phyloP scores from a whole-genome alignment of 2,797 vertebrate genomes.

The Megaceryle alcyon region DNA sequence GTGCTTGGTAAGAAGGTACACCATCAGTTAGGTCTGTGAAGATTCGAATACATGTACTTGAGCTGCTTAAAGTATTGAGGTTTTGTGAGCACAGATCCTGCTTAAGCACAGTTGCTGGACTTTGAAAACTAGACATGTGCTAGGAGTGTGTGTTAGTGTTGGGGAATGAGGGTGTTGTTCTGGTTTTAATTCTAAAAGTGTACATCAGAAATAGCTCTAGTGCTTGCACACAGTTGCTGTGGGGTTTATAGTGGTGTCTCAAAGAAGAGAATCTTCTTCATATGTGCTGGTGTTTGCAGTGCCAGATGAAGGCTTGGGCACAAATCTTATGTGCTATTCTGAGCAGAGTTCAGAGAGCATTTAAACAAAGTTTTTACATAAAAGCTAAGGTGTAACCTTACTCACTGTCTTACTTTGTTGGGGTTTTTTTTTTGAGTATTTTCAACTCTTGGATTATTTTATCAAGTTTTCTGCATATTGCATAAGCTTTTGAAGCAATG shows the following conservation, averaged over 20 bases:
- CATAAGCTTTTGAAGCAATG: neutral
- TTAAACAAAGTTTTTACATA: neutral
- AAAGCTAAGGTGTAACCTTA: neutral
- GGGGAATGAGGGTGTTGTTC: neutral
- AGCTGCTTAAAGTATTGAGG: no score
- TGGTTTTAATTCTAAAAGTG: neutral
- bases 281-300: neutral
- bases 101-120: neutral
- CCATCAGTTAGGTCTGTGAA: no score
- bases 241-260: neutral
- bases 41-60: no score
- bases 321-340: neutral
- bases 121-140: neutral
- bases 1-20: no score
- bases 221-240: neutral
- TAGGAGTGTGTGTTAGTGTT: neutral
- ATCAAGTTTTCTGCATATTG: neutral
- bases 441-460: neutral
- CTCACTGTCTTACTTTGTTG: neutral
- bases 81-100: no score
- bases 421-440: neutral
- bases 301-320: neutral
- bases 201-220: neutral
- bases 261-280: neutral
- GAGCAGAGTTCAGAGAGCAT: neutral